phyloP scores from a whole-genome alignment of 2,888 invertebrate genomes.

The Drosophila fulvimacula region DNA sequence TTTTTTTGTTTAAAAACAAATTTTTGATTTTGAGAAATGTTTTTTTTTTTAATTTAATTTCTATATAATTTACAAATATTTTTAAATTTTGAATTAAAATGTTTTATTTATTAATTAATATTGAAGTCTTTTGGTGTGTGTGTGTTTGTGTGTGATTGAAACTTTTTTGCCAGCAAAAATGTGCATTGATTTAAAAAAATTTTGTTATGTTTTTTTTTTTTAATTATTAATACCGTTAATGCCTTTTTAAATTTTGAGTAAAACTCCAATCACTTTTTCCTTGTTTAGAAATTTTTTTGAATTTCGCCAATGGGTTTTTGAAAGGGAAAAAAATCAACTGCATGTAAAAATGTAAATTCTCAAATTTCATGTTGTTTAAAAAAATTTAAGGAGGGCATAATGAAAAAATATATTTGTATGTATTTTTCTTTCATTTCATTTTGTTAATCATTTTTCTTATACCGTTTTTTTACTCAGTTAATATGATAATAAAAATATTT shows the following conservation, averaged over 20 bases:
- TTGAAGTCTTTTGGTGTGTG: constrained; percentile 77
- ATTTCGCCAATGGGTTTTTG: constrained; percentile 53
- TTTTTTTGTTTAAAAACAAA: constrained; percentile 44
- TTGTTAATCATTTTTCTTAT: constrained; percentile 41
- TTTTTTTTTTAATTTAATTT: constrained; percentile 25
- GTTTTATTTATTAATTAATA: constrained; percentile 59
- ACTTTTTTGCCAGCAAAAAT: constrained; percentile 43
- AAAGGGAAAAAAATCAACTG: constrained; percentile 18
- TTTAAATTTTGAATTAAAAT: constrained; percentile 43
- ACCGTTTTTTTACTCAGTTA: constrained; percentile 58
- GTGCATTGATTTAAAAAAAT: constrained; percentile 18
- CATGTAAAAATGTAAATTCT: constrained; percentile 35
- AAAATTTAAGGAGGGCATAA: constrained; percentile 65
- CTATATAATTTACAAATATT: constrained; percentile 49
- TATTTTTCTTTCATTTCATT: constrained; percentile 43
- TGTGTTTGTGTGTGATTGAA: constrained; percentile 55
- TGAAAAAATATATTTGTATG: constrained; percentile 47
- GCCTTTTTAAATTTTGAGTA: constrained; percentile 67
- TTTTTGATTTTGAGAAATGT: constrained; percentile 67
- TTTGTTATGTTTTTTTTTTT: constrained; percentile 21
- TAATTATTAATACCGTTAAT: constrained; percentile 64
- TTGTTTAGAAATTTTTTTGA: constrained; percentile 43
- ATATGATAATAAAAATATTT: constrained; percentile 74
- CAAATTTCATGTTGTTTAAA: constrained; percentile 24
- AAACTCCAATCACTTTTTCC: constrained; percentile 78